Evolutionary conservation across 2,888 invertebrate genomes (phyloP), one percentile per base, ranked within the genome.

Genomic region (Drosophila neoperkinsi): DNA sequence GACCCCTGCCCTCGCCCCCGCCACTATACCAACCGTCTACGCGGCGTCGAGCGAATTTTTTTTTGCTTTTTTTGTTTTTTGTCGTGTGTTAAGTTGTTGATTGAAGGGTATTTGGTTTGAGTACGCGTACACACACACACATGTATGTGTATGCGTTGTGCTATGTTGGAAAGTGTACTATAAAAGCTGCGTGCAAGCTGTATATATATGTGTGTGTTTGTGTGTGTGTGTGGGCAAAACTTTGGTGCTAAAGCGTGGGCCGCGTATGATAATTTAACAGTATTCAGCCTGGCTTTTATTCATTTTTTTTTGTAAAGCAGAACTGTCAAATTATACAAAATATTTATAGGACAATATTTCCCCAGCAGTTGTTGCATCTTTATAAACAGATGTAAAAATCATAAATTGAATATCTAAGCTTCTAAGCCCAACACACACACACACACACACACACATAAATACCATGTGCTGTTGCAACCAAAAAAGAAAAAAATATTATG

Each of bases 71-170:
- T 43, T 73, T 77, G 56, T 4, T 33, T 11, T 33, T 33, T 33
- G 33, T 34, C 16, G 13, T 62, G 72, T 71, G 79, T 71, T 76
- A 83, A 81, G 76, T 83, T 85, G 76, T 81, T 85, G 88, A 88
- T 86, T 77, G 84, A 88, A 88, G 86, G 76, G 84, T 77, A 74
- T 46, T 46, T 46, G 30, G 50, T 83, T 77, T 77, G 81, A 77
- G 81, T 60, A 75, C 41, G 38, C 68, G 30, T 18, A 28, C 25
- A 52, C 33, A n/a, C 5, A 13, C 21, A 41, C n/a, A 41, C 10
- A n/a, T 18, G 9, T 10, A n/a, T 41, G 4, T n/a, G 10, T 9
- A 46, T 21, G 13, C 21, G 21, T 21, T 46, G 13, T 21, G 16
- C 21, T 46, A 46, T 21, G 46, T 25, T 46, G 25, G 25, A 25